phyloP scores from a whole-genome alignment of 2,888 invertebrate genomes.

The Bellardia pandia region DNA sequence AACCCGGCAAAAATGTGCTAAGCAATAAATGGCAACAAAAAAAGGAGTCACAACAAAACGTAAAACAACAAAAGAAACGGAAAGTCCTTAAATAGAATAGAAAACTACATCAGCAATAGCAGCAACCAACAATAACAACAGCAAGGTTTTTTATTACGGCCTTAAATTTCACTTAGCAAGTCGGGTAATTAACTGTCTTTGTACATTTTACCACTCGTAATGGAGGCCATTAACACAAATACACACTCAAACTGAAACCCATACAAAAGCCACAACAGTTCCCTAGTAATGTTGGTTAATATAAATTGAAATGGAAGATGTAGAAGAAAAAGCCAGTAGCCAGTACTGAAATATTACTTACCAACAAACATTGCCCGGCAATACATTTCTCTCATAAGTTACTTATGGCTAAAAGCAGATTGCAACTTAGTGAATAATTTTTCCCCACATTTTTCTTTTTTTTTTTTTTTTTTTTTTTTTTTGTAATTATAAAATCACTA shows the following conservation, averaged over 20 bases:
- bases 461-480: not conserved
- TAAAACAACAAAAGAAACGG: conserved; percentile 9
- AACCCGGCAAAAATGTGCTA: conserved; percentile 22
- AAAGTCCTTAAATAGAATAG: conserved; percentile 20
- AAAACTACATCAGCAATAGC: not conserved
- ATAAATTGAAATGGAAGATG: conserved; percentile 27
- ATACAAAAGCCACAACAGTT: conserved; percentile 27
- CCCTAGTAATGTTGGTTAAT: conserved; percentile 38
- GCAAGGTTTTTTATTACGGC: conserved; percentile 65
- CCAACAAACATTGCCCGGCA: conserved; percentile 7
- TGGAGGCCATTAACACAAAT: conserved; percentile 69
- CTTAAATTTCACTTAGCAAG: conserved; percentile 73
- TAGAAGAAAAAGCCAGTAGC: not conserved
- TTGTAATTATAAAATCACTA: conserved; percentile 10
- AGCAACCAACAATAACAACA: conserved; percentile 16
- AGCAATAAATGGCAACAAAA: conserved; percentile 21
- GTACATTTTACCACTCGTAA: conserved; percentile 68
- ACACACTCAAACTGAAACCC: not conserved
- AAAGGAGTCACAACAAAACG: not conserved
- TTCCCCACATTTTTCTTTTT: not conserved
- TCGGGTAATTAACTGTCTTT: conserved; percentile 74
- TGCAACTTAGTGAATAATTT: conserved; percentile 45
- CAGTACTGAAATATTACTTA: conserved; percentile 6
- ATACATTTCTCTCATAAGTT: conserved; percentile 6
- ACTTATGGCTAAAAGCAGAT: conserved; percentile 50